Evolutionary conservation across 2,888 invertebrate genomes (phyloP), one percentile per base, ranked within the genome.

Genomic region (Phaedon cochleariae): DNA sequence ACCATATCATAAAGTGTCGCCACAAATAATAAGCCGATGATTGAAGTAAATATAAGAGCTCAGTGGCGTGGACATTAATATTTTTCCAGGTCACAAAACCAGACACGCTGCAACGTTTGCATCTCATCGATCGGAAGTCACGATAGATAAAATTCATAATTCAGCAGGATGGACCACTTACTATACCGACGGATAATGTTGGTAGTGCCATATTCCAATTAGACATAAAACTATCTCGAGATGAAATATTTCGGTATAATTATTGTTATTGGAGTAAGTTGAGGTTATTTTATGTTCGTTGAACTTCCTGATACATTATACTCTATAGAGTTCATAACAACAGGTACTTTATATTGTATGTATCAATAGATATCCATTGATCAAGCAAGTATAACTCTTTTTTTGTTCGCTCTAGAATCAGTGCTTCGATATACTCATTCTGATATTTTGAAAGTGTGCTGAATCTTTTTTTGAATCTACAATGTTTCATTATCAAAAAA

Each of bases 21-120:
- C 64, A 2, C 70, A 69, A 48, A 69, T 63, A 1, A 20, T 70
- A 2, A 67, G 67, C 48, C 52, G 60, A 26, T 69, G 67, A 69
- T 22, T 70, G 3, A 70, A 67, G 46, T 9, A 7, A 12, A 34
- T 48, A 6, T 59, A 66, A 48, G 49, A 64, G 41, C 63, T 67
- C n/a, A 65, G 66, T 31, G 64, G 64, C n/a, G 57, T 68, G n/a
- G 51, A 70, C 49, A 34, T 48, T 22, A 34, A 18, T 17, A 62
- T 48, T 12, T 69, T 66, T 61, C 34, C 52, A 5, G 65, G 59
- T 3, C 52, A 70, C 48, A 63, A 54, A 15, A 64, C 64, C 2
- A 20, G 70, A 15, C 65, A 70, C 15, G 68, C 68, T 3, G 34
- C 59, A n/a, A 69, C 68, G 9, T 69, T 64, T 12, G 53, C 68